A percentile compares a stretch with the other conserved stretches of the same genome.
Conservation (phyloP, 2,797 vertebrate genomes). For the Anomalospiza imberbis region DNA sequence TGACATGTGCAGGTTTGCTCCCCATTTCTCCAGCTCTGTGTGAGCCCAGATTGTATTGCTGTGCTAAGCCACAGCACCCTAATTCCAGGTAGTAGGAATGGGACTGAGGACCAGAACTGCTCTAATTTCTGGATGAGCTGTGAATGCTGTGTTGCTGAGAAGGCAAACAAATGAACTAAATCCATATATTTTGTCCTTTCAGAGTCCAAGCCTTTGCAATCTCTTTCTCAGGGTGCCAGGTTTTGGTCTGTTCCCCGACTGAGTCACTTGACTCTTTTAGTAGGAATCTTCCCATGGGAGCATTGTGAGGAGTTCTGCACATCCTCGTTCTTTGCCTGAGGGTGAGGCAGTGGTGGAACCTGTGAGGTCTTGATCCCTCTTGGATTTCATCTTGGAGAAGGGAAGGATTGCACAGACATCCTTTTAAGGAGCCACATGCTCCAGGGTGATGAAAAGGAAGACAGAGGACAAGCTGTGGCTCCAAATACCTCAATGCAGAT, state of each 20-base stretch:
- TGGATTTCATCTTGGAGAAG: not conserved
- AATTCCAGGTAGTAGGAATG: not conserved
- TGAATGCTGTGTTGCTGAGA: not conserved
- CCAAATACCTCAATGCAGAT: not conserved
- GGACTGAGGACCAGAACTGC: not conserved
- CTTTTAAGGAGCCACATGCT: not conserved
- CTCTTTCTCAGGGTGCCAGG: not conserved
- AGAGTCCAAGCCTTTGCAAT: not conserved
- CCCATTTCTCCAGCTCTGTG: not conserved
- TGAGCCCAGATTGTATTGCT: not conserved
- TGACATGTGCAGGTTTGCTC: not conserved
- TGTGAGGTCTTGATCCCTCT: not conserved
- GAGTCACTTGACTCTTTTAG: not conserved
- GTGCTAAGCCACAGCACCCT: not conserved
- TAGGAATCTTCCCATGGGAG: not conserved
- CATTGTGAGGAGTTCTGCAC: not conserved
- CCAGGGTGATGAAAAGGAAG: not conserved
- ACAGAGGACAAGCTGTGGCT: not conserved
- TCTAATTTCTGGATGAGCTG: not conserved
- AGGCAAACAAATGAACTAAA: not conserved
- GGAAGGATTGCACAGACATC: not conserved
- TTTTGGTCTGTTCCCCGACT: not conserved
- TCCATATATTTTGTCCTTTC: not conserved
- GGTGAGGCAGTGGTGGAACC: not conserved
- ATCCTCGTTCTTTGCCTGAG: not conserved